These are phyloP conservation scores for Neoarius graeffei DNA, from an alignment of 2,113 vertebrate genomes.

Conservation along the genomic window DNA sequence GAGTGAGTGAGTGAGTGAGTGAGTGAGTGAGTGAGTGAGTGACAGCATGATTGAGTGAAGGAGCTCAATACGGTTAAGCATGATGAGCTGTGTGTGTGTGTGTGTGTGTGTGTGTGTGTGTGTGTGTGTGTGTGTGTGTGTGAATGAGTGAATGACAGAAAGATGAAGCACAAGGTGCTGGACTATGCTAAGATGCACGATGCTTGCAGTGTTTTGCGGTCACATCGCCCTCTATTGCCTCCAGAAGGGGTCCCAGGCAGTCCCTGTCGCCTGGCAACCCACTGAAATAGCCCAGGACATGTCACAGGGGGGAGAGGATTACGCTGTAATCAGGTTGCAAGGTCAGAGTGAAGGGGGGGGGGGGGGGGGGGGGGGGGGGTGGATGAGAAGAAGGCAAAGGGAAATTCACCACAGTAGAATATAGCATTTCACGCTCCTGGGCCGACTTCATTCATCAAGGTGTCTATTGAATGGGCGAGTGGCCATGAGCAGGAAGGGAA, in stretches of 20 bases:
- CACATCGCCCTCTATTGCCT: slow-evolving; percentile 51
- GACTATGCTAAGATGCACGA: slow-evolving; percentile 34
- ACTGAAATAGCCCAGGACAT: slow-evolving; percentile 63
- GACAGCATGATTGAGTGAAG: slow-evolving; percentile 19
- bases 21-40: slow-evolving; percentile 16
- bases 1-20: slow-evolving; percentile 24
- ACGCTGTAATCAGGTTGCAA: slow-evolving; percentile 64
- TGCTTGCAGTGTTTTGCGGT: slow-evolving; percentile 17
- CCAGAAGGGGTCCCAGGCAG: slow-evolving; percentile 63
- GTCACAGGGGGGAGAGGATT: slow-evolving; percentile 61
- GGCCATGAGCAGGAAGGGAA: slow-evolving; percentile 40
- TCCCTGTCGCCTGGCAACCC: slow-evolving; percentile 73
- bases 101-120: too few relatives aligned
- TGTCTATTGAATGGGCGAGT: slow-evolving; percentile 53
- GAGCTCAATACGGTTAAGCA: neutral
- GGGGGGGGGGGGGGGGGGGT: neutral
- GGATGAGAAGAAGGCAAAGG: slow-evolving; percentile 19
- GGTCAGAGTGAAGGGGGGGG: slow-evolving; percentile 43
- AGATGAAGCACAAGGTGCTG: slow-evolving; percentile 21
- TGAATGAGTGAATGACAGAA: neutral
- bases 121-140: slow-evolving; percentile 18
- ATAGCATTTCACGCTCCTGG: slow-evolving; percentile 56
- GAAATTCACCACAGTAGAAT: slow-evolving; percentile 48
- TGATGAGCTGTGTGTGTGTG: slow-evolving; percentile 3
- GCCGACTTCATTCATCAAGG: slow-evolving; percentile 56